Evolutionary conservation across 2,113 vertebrate genomes (phyloP).

Genomic region (Cynopterus brachyotis): DNA sequence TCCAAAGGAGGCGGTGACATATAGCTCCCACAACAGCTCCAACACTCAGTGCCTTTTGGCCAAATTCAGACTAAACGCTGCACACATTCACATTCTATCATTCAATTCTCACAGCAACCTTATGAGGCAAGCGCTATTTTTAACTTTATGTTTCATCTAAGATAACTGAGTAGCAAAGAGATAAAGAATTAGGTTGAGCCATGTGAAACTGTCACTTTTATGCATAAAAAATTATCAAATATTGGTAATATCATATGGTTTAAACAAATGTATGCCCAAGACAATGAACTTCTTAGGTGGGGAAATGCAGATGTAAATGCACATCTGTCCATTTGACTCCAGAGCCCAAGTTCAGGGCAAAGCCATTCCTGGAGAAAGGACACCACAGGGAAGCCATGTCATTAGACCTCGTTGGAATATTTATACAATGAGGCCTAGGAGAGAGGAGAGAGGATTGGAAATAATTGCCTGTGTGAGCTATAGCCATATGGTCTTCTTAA

Average conservation of each 20-base stretch:
- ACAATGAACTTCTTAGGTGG: neutral
- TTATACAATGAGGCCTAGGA: neutral
- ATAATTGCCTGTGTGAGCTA: slow-evolving; percentile 26
- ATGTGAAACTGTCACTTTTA: neutral
- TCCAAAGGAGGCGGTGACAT: rapidly evolving
- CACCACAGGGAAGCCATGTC: neutral
- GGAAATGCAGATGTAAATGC: neutral
- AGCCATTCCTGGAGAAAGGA: neutral
- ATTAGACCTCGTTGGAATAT: slow-evolving; percentile 22
- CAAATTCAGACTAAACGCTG: neutral
- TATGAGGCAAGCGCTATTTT: neutral
- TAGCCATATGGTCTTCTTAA: slow-evolving; percentile 51
- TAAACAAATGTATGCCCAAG: neutral
- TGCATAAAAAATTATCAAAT: neutral
- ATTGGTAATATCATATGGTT: neutral
- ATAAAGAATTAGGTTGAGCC: neutral
- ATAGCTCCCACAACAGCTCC: neutral
- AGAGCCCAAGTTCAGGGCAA: slow-evolving; percentile 31
- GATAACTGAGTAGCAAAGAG: neutral
- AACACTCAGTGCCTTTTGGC: neutral
- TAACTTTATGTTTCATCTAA: neutral
- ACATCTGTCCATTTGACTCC: neutral
- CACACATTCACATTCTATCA: too few species aligned
- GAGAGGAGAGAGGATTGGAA: slow-evolving; percentile 5
- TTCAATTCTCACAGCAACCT: neutral